Base-by-base conservation (phyloP, 2,113 vertebrate species). In the Tauraco erythrolophus region DNA sequence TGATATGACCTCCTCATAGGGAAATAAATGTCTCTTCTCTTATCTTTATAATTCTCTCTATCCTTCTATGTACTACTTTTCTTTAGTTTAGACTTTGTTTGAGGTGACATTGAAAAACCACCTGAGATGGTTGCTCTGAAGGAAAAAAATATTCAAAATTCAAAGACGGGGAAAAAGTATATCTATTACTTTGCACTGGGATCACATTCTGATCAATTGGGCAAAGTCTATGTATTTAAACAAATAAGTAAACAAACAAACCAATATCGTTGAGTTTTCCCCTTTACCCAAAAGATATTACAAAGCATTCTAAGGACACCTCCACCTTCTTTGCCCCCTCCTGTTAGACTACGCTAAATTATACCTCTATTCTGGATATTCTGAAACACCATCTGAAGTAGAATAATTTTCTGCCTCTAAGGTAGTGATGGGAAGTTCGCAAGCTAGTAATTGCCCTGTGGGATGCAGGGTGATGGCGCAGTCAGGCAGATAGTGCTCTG, bases 81-180 rank as follows among this genome's bases (percentile, higher is more conserved):
- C 61, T 89, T 78, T 91, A 83, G 83, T 87, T 91, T 93, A 91
- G 30, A n/a, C 66, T 80, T 94, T 50, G 10, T 81, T 64, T 60
- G 71, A 92, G 85, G 65, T 91, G 77, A 94, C 43, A 62, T 48
- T 76, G 71, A 83, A 72, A 89, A 83, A 76, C 62, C 76, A 86
- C 31, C 14, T 14, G 77, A 94, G 27, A 35, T 37, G 6, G 33
- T 91, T 82, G 13, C 33, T 92, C n/a, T 61, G 43, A 91, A 82
- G 68, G 53, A 68, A 86, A 60, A 61, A 76, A 35, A 65, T 80
- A 61, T 43, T 77, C 35, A 74, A 46, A 64, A 91, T 48, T 91
- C 19, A 27, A 70, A 31, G 45, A 12, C 5, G 5, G 10, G 21
- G 10, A 41, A 69, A 53, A 81, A 62, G 2, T 9, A 2, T 78